Conservation (phyloP, 1,140 invertebrate genomes). For the Grapholita molesta region DNA sequence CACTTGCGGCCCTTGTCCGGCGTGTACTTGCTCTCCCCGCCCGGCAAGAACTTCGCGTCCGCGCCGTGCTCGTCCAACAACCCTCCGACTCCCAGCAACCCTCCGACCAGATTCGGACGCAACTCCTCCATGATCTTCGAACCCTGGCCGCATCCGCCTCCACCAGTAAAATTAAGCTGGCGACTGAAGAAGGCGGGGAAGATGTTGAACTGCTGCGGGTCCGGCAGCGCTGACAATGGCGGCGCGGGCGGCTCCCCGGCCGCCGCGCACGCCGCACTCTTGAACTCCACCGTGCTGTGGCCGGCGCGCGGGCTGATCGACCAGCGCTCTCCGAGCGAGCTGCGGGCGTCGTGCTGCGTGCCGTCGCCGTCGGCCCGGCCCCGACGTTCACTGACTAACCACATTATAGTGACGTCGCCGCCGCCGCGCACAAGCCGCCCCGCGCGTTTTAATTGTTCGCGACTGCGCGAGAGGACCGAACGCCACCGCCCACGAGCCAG, state of each 20-base stretch:
- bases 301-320: constrained; percentile 63
- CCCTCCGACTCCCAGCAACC: constrained; percentile 86
- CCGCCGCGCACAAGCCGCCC: constrained; percentile 56
- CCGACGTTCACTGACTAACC: constrained; percentile 74
- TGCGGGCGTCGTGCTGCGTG: constrained; percentile 51
- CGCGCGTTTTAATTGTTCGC: constrained; percentile 72
- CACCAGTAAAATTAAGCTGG: constrained; percentile 88
- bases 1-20: constrained; percentile 84
- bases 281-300: constrained; percentile 78
- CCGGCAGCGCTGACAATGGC: constrained; percentile 77
- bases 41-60: constrained; percentile 77
- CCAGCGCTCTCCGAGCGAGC: constrained; percentile 52
- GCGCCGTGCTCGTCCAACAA: constrained; percentile 87
- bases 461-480: constrained; percentile 65
- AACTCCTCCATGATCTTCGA: constrained; percentile 91
- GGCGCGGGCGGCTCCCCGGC: constrained; percentile 80
- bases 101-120: constrained; percentile 87
- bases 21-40: constrained; percentile 73
- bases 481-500: constrained; percentile 60
- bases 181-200: constrained; percentile 93
- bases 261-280: constrained; percentile 77
- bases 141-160: constrained; percentile 81
- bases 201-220: constrained; percentile 91
- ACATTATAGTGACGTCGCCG: constrained; percentile 72
- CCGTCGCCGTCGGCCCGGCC: constrained; percentile 68